Percentiles rank a stretch among this genome's conserved stretches.
phyloP scores from a whole-genome alignment of 2,888 invertebrate genomes.

The Chalcosyrphus nemorum region DNA sequence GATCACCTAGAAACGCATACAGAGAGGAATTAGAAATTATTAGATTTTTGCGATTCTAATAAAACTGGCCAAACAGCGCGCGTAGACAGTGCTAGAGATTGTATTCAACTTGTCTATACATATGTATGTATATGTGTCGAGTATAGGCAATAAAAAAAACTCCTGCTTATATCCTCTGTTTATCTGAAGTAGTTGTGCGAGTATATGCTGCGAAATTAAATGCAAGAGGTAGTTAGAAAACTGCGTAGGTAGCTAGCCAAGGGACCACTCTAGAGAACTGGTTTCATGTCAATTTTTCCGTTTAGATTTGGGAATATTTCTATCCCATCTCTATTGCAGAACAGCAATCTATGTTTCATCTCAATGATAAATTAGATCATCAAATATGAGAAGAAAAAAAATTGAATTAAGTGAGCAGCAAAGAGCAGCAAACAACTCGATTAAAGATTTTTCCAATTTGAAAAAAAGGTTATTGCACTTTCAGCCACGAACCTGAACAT shows the following conservation, averaged over 20 bases:
- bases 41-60: constrained; percentile 35
- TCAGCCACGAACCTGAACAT: constrained; percentile 45
- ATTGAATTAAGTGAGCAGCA: constrained; percentile 4
- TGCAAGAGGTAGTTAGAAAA: constrained; percentile 45
- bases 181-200: background rate
- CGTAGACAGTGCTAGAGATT: constrained; percentile 25
- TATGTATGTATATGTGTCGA: no score
- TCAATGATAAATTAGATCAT: constrained; percentile 48
- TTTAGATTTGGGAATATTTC: background rate
- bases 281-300: constrained; percentile 19
- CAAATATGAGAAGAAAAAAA: background rate
- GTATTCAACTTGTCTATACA: constrained; percentile 5
- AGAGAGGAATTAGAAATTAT: constrained; percentile 32
- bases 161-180: background rate
- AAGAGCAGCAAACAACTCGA: constrained; percentile 37
- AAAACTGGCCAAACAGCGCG: constrained; percentile 5
- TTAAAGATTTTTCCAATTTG: constrained; percentile 40
- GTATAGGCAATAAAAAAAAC: background rate
- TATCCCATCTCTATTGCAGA: constrained; percentile 19
- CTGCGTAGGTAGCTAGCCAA: constrained; percentile 38
- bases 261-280: constrained; percentile 47
- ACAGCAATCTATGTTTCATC: background rate
- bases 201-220: constrained; percentile 21
- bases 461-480: constrained; percentile 67
- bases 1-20: constrained; percentile 44